These are phyloP conservation scores for Panulirus ornatus DNA, from an alignment of 1,140 invertebrate species.

Conservation along the genomic window DNA sequence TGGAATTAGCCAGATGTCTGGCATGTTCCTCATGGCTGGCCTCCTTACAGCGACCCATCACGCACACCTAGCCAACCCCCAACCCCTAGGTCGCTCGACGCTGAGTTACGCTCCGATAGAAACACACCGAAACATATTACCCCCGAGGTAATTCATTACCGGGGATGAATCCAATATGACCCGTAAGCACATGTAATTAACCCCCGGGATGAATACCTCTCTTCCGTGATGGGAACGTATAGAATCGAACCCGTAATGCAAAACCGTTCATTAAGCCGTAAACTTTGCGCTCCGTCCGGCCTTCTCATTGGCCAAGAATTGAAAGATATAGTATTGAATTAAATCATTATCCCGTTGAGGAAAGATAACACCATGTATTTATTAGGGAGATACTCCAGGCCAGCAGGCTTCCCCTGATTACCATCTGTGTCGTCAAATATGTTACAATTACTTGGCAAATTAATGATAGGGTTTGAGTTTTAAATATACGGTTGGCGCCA, in stretches of 20 bases:
- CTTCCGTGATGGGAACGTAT: conserved; percentile 15
- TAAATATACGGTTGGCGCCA: conserved; percentile 30
- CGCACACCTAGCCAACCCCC: no score
- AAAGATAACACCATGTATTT: conserved; percentile 10
- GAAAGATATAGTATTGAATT: conserved; percentile 57
- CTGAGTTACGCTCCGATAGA: not conserved
- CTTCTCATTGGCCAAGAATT: conserved; percentile 45
- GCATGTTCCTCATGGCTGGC: no score
- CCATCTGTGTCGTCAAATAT: conserved; percentile 25
- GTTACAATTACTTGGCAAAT: conserved; percentile 34
- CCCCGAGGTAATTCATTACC: conserved; percentile 26
- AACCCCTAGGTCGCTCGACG: no score
- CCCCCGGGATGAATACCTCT: not conserved
- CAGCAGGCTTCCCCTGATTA: conserved; percentile 14
- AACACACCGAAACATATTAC: conserved; percentile 7
- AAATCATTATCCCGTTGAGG: conserved; percentile 53
- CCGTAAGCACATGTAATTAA: conserved; percentile 2
- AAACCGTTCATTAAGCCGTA: conserved; percentile 42
- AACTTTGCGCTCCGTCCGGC: not conserved
- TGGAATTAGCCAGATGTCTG: no score
- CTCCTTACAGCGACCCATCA: no score
- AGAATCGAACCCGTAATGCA: not conserved
- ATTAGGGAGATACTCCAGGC: conserved; percentile 12
- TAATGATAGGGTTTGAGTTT: conserved; percentile 16
- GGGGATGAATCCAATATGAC: conserved; percentile 26